Conservation (phyloP, 2,797 vertebrate genomes). For the Erithacus rubecula region DNA sequence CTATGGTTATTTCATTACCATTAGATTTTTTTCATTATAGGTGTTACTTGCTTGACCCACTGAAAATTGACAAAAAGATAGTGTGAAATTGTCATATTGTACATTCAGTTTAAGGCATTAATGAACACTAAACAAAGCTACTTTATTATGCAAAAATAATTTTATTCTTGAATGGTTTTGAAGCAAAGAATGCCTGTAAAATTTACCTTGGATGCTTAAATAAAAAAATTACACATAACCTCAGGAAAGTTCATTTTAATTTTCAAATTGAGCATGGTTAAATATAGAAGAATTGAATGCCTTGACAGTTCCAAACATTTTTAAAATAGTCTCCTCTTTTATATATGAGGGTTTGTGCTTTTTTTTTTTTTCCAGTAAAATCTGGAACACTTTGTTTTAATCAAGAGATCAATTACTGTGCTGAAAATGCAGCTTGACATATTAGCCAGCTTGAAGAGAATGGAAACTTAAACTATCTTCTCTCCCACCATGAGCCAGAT, state of each 20-base stretch:
- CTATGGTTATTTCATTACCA: conserved; percentile 8
- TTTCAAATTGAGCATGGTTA: not conserved
- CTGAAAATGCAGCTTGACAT: conserved; percentile 25
- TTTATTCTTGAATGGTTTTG: not conserved
- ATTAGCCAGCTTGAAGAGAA: conserved; percentile 4
- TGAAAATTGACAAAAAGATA: conserved; percentile 23
- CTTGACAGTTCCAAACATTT: not conserved
- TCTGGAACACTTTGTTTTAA: conserved; percentile 28
- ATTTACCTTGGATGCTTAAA: not conserved
- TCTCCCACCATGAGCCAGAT: conserved; percentile 36
- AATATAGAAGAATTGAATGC: not conserved
- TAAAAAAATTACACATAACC: not conserved
- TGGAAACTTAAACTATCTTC: conserved; percentile 33
- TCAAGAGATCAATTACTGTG: conserved; percentile 19
- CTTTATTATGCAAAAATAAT: not conserved
- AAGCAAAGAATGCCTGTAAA: not conserved
- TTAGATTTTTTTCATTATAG: not conserved
- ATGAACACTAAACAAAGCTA: not conserved
- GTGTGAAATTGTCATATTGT: conserved; percentile 1
- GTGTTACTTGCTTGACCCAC: conserved; percentile 13
- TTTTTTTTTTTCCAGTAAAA: not conserved
- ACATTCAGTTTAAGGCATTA: not conserved
- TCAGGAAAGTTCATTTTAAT: not conserved
- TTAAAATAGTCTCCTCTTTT: not conserved
- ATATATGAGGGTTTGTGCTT: not conserved